phyloP scores from a whole-genome alignment of 2,888 invertebrate species.

The Trissolcus japonicus region DNA sequence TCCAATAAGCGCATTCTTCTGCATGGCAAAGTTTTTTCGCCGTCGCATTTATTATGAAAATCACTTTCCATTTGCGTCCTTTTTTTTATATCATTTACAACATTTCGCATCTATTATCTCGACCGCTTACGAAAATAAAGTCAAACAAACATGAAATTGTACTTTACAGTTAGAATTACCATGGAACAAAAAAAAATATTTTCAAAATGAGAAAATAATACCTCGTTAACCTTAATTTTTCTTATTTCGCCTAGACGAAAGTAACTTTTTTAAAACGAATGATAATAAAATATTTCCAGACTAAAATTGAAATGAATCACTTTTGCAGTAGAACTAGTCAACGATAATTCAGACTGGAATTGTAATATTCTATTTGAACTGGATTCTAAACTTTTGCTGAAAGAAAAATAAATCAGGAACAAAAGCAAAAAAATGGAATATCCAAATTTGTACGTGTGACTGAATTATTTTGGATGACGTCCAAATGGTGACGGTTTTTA shows the following conservation, averaged over 20 bases:
- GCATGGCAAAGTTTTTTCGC: background rate
- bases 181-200: conserved; percentile 7
- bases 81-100: conserved; percentile 28
- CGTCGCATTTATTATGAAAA: background rate
- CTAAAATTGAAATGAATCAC: too few relatives aligned
- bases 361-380: too few relatives aligned
- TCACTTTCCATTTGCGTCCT: background rate
- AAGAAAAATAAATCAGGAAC: too few relatives aligned
- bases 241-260: too few relatives aligned
- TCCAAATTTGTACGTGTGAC: conserved; percentile 21
- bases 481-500: conserved; percentile 22
- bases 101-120: background rate
- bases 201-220: too few relatives aligned
- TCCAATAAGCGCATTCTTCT: conserved; percentile 2
- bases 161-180: conserved; percentile 30
- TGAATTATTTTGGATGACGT: conserved; percentile 17
- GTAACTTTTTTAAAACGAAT: too few relatives aligned
- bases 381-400: too few relatives aligned
- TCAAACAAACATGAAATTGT: conserved; percentile 16
- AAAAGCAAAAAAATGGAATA: conserved; percentile 1
- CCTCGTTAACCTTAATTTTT: too few relatives aligned
- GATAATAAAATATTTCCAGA: too few relatives aligned
- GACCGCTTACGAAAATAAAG: background rate
- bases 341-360: too few relatives aligned
- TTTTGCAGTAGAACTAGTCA: too few relatives aligned